phyloP scores from a whole-genome alignment of 1,140 invertebrate genomes.

The Drosophila hydei region DNA sequence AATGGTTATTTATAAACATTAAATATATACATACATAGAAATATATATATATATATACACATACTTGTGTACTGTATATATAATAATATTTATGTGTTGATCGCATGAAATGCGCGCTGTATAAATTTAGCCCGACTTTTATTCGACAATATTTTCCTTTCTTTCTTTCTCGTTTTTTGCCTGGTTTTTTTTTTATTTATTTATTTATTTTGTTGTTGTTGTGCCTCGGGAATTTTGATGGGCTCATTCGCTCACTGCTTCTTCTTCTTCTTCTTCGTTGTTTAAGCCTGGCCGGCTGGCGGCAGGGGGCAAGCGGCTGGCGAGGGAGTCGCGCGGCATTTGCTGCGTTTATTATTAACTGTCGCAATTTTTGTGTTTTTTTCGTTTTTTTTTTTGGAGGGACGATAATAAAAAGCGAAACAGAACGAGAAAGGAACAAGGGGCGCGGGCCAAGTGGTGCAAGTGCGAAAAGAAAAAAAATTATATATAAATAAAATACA shows the following conservation, averaged over 20 bases:
- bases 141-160: slow-evolving; percentile 57
- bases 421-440: not conserved
- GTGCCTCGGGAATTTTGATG: slow-evolving; percentile 39
- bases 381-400: not conserved
- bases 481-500: slow-evolving; percentile 8
- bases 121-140: slow-evolving; percentile 72
- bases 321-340: slow-evolving; percentile 11
- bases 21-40: too few relatives aligned
- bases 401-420: slow-evolving; percentile 29
- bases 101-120: slow-evolving; percentile 76
- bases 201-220: slow-evolving; percentile 13
- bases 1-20: slow-evolving; percentile 49
- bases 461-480: slow-evolving; percentile 31
- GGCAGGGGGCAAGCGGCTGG: not conserved
- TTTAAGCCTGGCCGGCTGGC: slow-evolving; percentile 30
- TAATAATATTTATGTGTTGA: slow-evolving; percentile 81
- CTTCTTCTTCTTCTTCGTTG: not conserved
- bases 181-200: slow-evolving; percentile 1
- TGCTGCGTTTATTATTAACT: slow-evolving; percentile 73
- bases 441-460: not conserved
- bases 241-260: slow-evolving; percentile 33
- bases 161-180: slow-evolving; percentile 16
- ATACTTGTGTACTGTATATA: slow-evolving; percentile 48
- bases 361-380: slow-evolving; percentile 58
- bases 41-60: slow-evolving; percentile 34